Percentiles rank a stretch among this genome's conserved stretches.
Evolutionary conservation across 2,113 vertebrate genomes (phyloP).

Genomic region (Percina caprodes): DNA sequence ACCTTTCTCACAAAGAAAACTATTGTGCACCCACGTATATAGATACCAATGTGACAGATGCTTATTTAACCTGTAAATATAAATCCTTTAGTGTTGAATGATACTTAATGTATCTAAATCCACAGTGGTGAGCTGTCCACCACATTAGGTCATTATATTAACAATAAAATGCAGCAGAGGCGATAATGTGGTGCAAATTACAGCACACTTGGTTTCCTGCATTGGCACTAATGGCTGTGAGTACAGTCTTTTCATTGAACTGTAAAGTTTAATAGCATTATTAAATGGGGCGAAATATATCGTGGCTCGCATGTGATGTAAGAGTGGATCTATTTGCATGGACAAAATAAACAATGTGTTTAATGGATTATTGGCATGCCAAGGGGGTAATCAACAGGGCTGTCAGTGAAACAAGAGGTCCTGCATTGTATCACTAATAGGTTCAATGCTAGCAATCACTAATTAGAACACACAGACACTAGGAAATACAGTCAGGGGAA

Average conservation of each 20-base stretch:
- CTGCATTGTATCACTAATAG: slow-evolving; percentile 48
- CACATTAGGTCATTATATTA: slow-evolving; percentile 59
- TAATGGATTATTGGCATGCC: slow-evolving; percentile 63
- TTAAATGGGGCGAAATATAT: slow-evolving; percentile 73
- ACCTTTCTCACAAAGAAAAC: slow-evolving; percentile 11
- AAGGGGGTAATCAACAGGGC: slow-evolving; percentile 53
- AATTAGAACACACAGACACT: slow-evolving; percentile 40
- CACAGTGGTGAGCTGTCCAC: slow-evolving; percentile 40
- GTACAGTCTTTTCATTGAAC: slow-evolving; percentile 73
- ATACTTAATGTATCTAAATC: slow-evolving; percentile 33
- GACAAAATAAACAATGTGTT: slow-evolving; percentile 61
- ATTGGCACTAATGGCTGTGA: slow-evolving; percentile 65
- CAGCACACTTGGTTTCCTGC: slow-evolving; percentile 62
- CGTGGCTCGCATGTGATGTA: slow-evolving; percentile 34
- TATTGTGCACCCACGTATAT: not conserved
- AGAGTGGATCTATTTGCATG: slow-evolving; percentile 58
- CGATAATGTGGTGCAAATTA: slow-evolving; percentile 72
- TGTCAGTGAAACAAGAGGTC: slow-evolving; percentile 64
- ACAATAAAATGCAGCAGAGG: slow-evolving; percentile 57
- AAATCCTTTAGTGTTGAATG: slow-evolving; percentile 23
- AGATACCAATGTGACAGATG: not conserved
- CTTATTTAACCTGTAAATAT: not conserved
- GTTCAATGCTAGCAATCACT: slow-evolving; percentile 47
- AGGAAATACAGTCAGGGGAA: slow-evolving; percentile 23
- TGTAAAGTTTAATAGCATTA: slow-evolving; percentile 80